Conservation (phyloP, 2,797 vertebrate genomes). For the Vipera latastei region DNA sequence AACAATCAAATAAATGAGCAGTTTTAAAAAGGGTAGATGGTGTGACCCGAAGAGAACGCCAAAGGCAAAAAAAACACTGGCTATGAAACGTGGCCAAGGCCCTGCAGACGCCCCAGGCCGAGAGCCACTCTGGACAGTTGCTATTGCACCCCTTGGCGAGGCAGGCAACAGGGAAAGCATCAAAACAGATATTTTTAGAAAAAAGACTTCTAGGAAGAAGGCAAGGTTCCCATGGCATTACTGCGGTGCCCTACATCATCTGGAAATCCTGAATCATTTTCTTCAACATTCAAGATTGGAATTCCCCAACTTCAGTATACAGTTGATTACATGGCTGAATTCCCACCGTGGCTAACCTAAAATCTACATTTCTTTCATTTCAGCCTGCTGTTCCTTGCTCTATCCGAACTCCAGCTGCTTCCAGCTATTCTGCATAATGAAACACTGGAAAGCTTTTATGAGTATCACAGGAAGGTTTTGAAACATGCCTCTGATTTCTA, state of each 20-base stretch:
- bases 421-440: not conserved
- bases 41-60: not conserved
- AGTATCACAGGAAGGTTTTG: not conserved
- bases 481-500: not conserved
- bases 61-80: not conserved
- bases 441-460: not conserved
- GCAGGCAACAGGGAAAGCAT: not conserved
- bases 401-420: not conserved
- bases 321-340: not conserved
- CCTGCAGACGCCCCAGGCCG: not conserved
- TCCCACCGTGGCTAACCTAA: not conserved
- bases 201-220: not conserved
- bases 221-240: not conserved
- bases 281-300: not conserved
- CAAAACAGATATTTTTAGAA: not conserved
- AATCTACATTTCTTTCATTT: not conserved
- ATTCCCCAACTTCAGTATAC: not conserved
- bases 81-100: not conserved
- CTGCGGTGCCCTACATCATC: fast-evolving
- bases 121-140: not conserved
- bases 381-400: not conserved
- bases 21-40: not conserved
- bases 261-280: not conserved
- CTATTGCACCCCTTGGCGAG: not conserved
- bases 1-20: not conserved